Conservation (phyloP, 2,113 vertebrate genomes). For the Sakesphorus luctuosus region DNA sequence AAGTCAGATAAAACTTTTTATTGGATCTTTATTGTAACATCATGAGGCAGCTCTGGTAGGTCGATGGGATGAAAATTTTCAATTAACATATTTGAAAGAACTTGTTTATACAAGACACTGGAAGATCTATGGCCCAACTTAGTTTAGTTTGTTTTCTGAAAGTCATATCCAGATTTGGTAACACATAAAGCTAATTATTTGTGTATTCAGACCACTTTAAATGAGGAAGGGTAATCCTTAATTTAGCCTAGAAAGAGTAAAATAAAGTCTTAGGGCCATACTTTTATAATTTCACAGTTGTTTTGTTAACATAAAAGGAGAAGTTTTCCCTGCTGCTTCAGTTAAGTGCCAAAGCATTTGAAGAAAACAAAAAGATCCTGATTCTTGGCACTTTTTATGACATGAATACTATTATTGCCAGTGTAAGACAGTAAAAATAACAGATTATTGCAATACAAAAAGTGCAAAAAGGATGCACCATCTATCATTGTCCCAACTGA, state of each 20-base stretch:
- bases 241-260: background rate
- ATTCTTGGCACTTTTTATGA: background rate
- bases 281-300: background rate
- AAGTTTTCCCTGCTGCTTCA: background rate
- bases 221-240: background rate
- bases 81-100: background rate
- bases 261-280: background rate
- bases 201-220: background rate
- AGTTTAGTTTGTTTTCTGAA: background rate
- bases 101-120: background rate
- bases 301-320: background rate
- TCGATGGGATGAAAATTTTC: background rate
- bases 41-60: background rate
- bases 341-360: background rate
- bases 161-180: background rate
- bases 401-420: background rate
- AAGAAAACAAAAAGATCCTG: background rate
- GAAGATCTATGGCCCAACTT: background rate
- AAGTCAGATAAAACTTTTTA: background rate
- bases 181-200: background rate
- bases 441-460: background rate
- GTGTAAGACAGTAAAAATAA: background rate
- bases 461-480: background rate
- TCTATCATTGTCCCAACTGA: background rate
- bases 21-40: background rate